Base-by-base conservation (phyloP, 2,113 vertebrate species). In the Tychaedon coryphoeus region DNA sequence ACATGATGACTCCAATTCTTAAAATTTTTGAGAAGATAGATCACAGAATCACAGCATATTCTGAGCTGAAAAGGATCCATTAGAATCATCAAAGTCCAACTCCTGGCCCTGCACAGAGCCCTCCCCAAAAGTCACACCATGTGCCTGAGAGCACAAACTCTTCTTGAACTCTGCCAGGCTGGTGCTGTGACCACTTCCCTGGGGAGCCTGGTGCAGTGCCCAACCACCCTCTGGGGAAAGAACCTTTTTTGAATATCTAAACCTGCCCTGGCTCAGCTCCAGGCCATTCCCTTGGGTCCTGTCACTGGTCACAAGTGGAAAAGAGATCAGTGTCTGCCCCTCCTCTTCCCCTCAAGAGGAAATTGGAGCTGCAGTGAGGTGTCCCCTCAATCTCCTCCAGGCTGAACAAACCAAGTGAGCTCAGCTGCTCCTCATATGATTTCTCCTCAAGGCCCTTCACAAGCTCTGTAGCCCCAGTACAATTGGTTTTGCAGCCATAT, bases 181-280 rank as follows among this genome's bases (percentile, higher is more conserved):
- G 23, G 8, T 51, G 23, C 16, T 73, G 45, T 51, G 69, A n/a
- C 28, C 33, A 8, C 0, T 51, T 7, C 19, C 14, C 28, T 51
- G 28, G 23, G 11, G 38, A 67, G 7, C 4, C 51, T 45, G 2
- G 14, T 14, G 12, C 43, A 73, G 10, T 73, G 33, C 28, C 8
- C 33, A 45, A 0, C 2, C 19, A 12, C 15, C 1, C 16, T 58
- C 9, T 38, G 45, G 12, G 15, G 5, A 5, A 20, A 45, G 1
- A 88, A 36, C 7, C 3, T 58, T 65, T 36, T 15, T 4, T 43
- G 43, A 40, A 40, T 40, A 14, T 40, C 40, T 29, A 38, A 81
- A 24, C 12, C 45, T 53, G 6, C 14, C 24, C 51, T 38, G 16
- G 18, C 5, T 14, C 15, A 73, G 2, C 45, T 74, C 3, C 33